These are phyloP conservation scores for Takifugu bimaculatus DNA, from an alignment of 2,113 vertebrate species.

Conservation along the genomic window DNA sequence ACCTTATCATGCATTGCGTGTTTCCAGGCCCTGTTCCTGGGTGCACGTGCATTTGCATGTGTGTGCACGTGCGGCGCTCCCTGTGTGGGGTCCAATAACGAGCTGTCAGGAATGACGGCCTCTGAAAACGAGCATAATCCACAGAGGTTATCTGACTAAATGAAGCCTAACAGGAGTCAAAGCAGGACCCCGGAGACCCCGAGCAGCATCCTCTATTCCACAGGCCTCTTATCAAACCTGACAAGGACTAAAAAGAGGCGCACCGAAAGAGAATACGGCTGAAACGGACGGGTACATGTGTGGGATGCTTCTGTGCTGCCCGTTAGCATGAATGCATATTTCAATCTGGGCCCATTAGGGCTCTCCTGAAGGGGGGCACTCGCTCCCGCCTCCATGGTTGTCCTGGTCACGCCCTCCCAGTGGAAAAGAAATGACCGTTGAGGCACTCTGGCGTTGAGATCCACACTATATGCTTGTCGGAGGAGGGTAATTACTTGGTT, in stretches of 20 bases:
- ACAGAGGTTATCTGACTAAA: constrained; percentile 76
- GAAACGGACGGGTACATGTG: constrained; percentile 21
- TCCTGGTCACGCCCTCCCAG: too few relatives aligned
- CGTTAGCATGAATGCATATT: too few relatives aligned
- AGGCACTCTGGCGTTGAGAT: too few relatives aligned
- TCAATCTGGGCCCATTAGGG: too few relatives aligned
- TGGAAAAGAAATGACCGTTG: too few relatives aligned
- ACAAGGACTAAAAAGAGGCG: constrained; percentile 17
- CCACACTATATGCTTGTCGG: too few relatives aligned
- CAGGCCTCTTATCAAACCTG: constrained; percentile 56
- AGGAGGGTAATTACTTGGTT: too few relatives aligned
- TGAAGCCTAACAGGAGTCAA: constrained; percentile 74
- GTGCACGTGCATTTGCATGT: not conserved
- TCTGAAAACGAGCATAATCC: constrained; percentile 77
- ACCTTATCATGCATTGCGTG: not conserved
- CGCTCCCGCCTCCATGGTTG: too few relatives aligned
- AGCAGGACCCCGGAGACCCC: constrained; percentile 62
- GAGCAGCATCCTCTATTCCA: constrained; percentile 67
- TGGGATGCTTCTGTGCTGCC: constrained; percentile 10
- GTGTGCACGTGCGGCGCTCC: constrained; percentile 39
- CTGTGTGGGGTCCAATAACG: constrained; percentile 81
- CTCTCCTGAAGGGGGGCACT: too few relatives aligned
- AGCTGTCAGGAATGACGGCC: constrained; percentile 80
- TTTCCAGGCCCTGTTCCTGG: not conserved
- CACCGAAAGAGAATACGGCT: constrained; percentile 29